phyloP scores from a whole-genome alignment of 2,888 invertebrate species.

The Agrochola lychnidis region DNA sequence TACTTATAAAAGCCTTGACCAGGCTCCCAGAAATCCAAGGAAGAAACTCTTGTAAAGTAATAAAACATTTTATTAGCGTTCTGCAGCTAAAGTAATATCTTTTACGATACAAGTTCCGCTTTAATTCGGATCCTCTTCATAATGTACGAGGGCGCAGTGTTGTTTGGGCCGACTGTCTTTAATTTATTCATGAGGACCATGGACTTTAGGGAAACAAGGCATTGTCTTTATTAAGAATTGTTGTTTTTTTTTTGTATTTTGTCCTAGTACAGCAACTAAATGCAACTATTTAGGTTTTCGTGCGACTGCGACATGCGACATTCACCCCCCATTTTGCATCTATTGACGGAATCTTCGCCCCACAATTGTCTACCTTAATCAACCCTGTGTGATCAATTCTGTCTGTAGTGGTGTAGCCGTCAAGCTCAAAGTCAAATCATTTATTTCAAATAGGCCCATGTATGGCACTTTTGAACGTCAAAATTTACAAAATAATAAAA shows the following conservation, averaged over 20 bases:
- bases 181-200: constrained; percentile 48
- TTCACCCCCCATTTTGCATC: too few relatives aligned
- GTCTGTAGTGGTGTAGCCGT: too few relatives aligned
- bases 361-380: too few relatives aligned
- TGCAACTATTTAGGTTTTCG: not conserved
- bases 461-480: too few relatives aligned
- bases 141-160: constrained; percentile 40
- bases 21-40: not conserved
- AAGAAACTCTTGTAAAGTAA: constrained; percentile 37
- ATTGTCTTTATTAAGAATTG: constrained; percentile 36
- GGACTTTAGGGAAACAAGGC: constrained; percentile 29
- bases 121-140: constrained; percentile 49
- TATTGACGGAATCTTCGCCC: too few relatives aligned
- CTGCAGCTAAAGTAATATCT: constrained; percentile 38
- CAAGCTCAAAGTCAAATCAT: too few relatives aligned
- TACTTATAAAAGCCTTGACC: not conserved
- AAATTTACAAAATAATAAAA: too few relatives aligned
- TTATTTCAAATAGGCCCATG: too few relatives aligned
- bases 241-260: constrained; percentile 8
- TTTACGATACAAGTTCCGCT: constrained; percentile 47
- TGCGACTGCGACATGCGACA: too few relatives aligned
- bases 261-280: not conserved
- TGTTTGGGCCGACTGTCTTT: constrained; percentile 15
- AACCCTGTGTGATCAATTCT: too few relatives aligned
- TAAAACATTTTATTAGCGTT: constrained; percentile 51